phyloP scores from a whole-genome alignment of 1,140 invertebrate genomes.

The Hycleus cichorii region DNA sequence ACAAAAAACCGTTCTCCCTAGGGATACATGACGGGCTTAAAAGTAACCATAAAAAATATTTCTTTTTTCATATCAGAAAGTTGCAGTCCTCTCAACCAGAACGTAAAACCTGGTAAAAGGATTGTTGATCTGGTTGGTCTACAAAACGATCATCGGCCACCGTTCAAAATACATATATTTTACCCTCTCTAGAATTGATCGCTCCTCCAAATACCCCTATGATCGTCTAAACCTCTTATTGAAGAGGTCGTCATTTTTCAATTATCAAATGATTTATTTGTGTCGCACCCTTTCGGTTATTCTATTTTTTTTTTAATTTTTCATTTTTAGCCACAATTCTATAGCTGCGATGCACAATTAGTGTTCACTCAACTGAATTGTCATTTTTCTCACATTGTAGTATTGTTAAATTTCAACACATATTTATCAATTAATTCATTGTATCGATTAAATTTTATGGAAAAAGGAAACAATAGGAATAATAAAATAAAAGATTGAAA shows the following conservation, averaged over 20 bases:
- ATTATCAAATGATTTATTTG: constrained; percentile 11
- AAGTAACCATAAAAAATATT: constrained; percentile 27
- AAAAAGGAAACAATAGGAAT: too few relatives aligned
- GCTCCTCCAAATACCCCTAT: constrained; percentile 9
- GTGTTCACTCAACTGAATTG: too few relatives aligned
- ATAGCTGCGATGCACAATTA: too few relatives aligned
- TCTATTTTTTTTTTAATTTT: too few relatives aligned
- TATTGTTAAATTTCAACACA: too few relatives aligned
- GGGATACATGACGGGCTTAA: constrained; percentile 14
- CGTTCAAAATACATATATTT: constrained; percentile 12
- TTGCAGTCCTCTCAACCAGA: constrained; percentile 22
- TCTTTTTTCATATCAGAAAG: constrained; percentile 26
- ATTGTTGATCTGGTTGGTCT: constrained; percentile 16
- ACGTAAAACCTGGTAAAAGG: constrained; percentile 19
- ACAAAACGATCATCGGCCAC: constrained; percentile 13
- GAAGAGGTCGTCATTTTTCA: constrained; percentile 10
- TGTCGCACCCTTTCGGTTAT: too few relatives aligned
- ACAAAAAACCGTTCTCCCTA: constrained; percentile 10
- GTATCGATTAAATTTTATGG: too few relatives aligned
- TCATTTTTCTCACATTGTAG: too few relatives aligned
- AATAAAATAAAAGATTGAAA: too few relatives aligned
- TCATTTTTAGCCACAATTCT: too few relatives aligned
- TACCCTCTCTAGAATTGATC: constrained; percentile 6
- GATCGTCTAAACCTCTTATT: constrained; percentile 5
- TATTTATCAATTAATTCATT: too few relatives aligned